Percentiles rank a stretch among this genome's conserved stretches.
Evolutionary conservation across 2,797 vertebrate species (phyloP).

Genomic region (Lacerta agilis): DNA sequence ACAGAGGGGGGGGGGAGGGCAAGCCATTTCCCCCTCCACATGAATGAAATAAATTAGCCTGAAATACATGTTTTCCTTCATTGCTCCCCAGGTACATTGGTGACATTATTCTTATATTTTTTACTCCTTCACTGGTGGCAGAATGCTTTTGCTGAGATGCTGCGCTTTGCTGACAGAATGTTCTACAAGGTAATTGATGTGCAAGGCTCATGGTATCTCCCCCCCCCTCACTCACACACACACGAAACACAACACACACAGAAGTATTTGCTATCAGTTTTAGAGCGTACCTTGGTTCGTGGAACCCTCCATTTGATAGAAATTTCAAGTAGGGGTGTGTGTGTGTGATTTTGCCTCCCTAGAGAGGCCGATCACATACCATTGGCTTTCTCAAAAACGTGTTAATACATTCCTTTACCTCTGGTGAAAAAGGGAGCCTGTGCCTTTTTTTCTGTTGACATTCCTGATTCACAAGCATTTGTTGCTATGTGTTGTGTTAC

Average conservation of each 20-base stretch:
- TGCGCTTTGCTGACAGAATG: conserved; percentile 95
- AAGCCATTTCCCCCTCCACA: background rate
- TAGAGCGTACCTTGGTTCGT: too few relatives aligned
- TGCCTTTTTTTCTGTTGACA: too few relatives aligned
- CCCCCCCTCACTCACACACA: too few relatives aligned
- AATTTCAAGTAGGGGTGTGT: too few relatives aligned
- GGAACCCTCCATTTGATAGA: background rate
- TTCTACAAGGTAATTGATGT: conserved; percentile 90
- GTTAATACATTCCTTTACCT: too few relatives aligned
- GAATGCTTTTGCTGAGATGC: conserved; percentile 97
- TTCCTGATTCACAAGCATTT: too few relatives aligned
- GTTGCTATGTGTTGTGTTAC: too few relatives aligned
- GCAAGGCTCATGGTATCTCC: background rate
- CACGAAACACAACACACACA: too few relatives aligned
- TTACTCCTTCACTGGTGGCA: conserved; percentile 97
- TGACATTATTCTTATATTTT: conserved; percentile 91
- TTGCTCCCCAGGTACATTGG: conserved; percentile 84
- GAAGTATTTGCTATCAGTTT: background rate
- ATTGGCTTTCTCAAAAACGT: background rate
- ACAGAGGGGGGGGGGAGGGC: too few relatives aligned
- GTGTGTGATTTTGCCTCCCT: background rate
- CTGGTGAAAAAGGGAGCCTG: too few relatives aligned
- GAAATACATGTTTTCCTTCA: background rate
- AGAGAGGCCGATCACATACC: background rate
- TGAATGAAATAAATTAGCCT: background rate